phyloP scores from a whole-genome alignment of 53 echinoderm and acorn worm species.

The Astropecten irregularis region DNA sequence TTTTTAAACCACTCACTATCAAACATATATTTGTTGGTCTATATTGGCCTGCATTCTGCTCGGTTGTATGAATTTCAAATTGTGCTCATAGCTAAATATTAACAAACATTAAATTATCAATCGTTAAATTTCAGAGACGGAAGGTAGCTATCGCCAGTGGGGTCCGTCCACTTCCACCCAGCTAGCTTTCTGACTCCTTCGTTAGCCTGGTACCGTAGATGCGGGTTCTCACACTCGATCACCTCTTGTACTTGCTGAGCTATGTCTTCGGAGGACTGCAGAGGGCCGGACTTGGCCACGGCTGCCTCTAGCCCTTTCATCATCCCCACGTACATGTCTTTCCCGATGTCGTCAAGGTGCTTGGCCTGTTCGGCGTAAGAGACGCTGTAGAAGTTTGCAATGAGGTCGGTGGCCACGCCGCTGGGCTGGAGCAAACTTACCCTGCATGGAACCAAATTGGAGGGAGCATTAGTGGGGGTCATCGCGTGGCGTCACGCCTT shows the following conservation, averaged over 20 bases:
- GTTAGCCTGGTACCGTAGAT: slow-evolving; percentile 62
- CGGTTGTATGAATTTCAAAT: no score
- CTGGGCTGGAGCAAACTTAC: slow-evolving; percentile 37
- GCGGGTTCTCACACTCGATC: slow-evolving; percentile 49
- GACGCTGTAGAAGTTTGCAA: background rate
- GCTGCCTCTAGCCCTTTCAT: background rate
- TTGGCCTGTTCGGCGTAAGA: background rate
- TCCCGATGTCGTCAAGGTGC: slow-evolving; percentile 1
- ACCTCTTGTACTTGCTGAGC: slow-evolving; percentile 40
- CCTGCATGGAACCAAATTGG: slow-evolving; percentile 1
- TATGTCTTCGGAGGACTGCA: slow-evolving; percentile 57
- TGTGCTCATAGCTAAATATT: no score
- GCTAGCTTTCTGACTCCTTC: slow-evolving; percentile 34
- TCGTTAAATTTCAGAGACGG: slow-evolving; percentile 5
- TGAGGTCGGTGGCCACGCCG: slow-evolving; percentile 40
- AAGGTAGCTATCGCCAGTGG: slow-evolving; percentile 59
- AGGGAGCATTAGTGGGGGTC: no score
- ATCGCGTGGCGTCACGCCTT: no score
- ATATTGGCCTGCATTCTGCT: no score
- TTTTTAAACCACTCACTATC: no score
- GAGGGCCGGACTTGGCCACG: background rate
- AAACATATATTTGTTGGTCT: no score
- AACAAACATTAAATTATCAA: no score
- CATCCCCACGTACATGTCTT: background rate
- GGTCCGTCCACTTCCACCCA: slow-evolving; percentile 29